Evolutionary conservation across 2,797 vertebrate species (phyloP), one percentile per base, ranked within the genome.

Genomic region (Moxostoma hubbsi): DNA sequence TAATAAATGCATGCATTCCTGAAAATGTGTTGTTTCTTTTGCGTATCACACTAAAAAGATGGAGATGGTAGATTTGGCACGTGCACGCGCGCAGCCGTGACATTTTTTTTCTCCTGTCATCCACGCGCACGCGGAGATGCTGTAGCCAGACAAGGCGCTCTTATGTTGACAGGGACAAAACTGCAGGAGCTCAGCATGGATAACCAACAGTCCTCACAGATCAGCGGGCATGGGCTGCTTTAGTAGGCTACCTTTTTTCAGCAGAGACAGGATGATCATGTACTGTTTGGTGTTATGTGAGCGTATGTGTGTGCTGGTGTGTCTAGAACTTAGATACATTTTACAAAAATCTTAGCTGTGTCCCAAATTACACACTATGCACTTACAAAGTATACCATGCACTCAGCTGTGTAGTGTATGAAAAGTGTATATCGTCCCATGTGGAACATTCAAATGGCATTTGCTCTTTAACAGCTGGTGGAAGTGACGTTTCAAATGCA

Each of bases 81-180:
- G 58, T 77, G 80, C 47, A 64, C 43, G 65, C 59, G 77, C 50
- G 47, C 72, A 64, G 65, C 65, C 62, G 57, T 70, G 81, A 70
- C 74, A 77, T 85, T 72, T 80, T 74, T 24, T 36, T 36, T 73
- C 75, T 71, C 58, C 50, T 72, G 63, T 76, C 80, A 75, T 65
- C 47, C 66, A 18, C 71, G 55, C 53, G 64, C 47, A 36, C 51
- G 75, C 75, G 61, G 54, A 63, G 66, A 75, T 73, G 63, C 81
- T 18, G 75, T 68, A 58, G 12, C 24, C 66, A 79, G 77, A 82
- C 81, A 66, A 82, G 66, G 81, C 76, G 46, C 66, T 73, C 65
- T 61, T 36, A 46, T 82, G 81, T 79, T 74, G 81, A 75, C 81
- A 79, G 77, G 71, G 49, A 74, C 65, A 74, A 74, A 74, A 70